phyloP scores from a whole-genome alignment of 2,888 invertebrate species.

The Sthenelais limicola region DNA sequence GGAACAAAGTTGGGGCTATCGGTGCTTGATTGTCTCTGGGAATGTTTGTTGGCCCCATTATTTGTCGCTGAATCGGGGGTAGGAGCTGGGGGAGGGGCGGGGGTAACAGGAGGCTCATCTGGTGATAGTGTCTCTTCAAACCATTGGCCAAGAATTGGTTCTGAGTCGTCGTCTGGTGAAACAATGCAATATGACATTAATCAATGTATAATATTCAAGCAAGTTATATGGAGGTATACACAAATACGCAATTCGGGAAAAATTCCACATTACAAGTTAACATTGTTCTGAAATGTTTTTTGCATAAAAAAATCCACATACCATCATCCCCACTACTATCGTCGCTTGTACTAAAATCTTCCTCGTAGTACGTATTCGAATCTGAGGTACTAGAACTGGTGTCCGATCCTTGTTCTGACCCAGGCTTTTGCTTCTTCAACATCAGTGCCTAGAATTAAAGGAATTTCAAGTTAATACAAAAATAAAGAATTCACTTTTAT shows the following conservation, averaged over 20 bases:
- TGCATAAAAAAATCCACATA: constrained; percentile 22
- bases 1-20: constrained; percentile 77
- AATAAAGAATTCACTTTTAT: too few relatives aligned
- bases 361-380: constrained; percentile 96
- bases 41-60: constrained; percentile 51
- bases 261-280: too few relatives aligned
- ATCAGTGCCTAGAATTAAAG: constrained; percentile 21
- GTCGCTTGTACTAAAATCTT: constrained; percentile 90
- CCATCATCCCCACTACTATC: constrained; percentile 88
- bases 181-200: not conserved
- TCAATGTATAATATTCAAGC: too few relatives aligned
- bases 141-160: constrained; percentile 92
- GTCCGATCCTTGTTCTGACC: constrained; percentile 32
- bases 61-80: constrained; percentile 55
- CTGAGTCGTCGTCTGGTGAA: constrained; percentile 74
- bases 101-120: constrained; percentile 72
- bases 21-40: constrained; percentile 55
- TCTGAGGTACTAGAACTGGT: constrained; percentile 86
- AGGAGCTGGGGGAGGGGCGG: constrained; percentile 57
- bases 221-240: too few relatives aligned
- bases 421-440: constrained; percentile 66
- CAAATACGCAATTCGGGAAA: too few relatives aligned
- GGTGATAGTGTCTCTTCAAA: constrained; percentile 94
- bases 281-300: too few relatives aligned
- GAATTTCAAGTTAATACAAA: too few relatives aligned